Evolutionary conservation across 2,113 vertebrate species (phyloP).

Genomic region (Chionodraco myersi): DNA sequence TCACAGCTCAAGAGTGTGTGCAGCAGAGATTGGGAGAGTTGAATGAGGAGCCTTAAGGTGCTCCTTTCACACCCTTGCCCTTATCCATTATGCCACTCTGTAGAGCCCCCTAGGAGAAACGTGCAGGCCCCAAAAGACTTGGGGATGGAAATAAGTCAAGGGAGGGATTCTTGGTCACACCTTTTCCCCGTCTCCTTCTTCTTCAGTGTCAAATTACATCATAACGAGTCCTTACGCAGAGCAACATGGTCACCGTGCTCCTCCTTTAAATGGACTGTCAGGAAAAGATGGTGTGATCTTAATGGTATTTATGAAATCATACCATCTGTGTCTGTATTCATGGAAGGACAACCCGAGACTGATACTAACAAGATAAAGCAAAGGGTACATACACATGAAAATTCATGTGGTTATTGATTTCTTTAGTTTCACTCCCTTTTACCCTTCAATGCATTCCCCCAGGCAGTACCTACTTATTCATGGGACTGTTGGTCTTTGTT

Average conservation of each 20-base stretch:
- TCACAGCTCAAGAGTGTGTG: conserved; percentile 89
- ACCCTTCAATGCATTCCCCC: conserved; percentile 40
- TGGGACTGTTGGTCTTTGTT: conserved; percentile 70
- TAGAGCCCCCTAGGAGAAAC: conserved; percentile 74
- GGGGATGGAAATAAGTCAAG: conserved; percentile 77
- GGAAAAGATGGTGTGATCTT: conserved; percentile 37
- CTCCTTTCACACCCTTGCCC: conserved; percentile 84
- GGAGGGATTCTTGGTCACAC: conserved; percentile 77
- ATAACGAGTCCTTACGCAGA: conserved; percentile 75
- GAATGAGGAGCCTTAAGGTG: conserved; percentile 84
- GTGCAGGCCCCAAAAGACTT: conserved; percentile 73
- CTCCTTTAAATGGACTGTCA: conserved; percentile 45
- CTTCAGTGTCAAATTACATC: conserved; percentile 82
- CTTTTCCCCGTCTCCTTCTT: conserved; percentile 63
- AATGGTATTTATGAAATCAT: conserved; percentile 37
- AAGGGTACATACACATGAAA: conserved; percentile 58
- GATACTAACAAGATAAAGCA: conserved; percentile 67
- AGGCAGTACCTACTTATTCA: conserved; percentile 61
- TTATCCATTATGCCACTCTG: conserved; percentile 80
- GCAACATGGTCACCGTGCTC: conserved; percentile 73
- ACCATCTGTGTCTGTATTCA: conserved; percentile 27
- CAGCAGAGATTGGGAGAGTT: conserved; percentile 83
- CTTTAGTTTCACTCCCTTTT: conserved; percentile 52
- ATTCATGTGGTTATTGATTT: conserved; percentile 77
- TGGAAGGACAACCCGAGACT: conserved; percentile 9